Percentiles rank a stretch among this genome's conserved stretches.
Evolutionary conservation across 2,797 vertebrate species (phyloP).

Genomic region (Crocidura indochinensis): DNA sequence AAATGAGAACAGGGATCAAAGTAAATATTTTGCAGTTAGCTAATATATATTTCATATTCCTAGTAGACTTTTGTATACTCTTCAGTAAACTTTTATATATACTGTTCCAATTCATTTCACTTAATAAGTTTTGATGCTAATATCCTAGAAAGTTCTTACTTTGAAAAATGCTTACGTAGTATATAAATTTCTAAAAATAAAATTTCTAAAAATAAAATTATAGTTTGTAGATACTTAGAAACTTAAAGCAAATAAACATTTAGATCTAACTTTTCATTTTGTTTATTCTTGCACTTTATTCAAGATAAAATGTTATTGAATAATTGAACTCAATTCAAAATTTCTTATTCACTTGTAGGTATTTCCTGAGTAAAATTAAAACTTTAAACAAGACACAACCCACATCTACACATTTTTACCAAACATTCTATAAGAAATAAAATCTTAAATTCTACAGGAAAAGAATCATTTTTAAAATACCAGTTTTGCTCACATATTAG

Average conservation of each 20-base stretch:
- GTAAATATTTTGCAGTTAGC: constrained; percentile 21
- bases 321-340: neutral
- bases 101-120: constrained; percentile 27
- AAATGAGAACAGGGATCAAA: constrained; percentile 62
- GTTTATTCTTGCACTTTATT: neutral
- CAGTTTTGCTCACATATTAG: constrained; percentile 31
- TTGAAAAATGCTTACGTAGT: neutral
- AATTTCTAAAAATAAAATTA: constrained; percentile 49
- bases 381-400: constrained; percentile 50
- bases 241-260: constrained; percentile 35
- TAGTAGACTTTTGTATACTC: too few species aligned
- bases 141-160: constrained; percentile 29
- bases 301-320: too few species aligned
- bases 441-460: neutral
- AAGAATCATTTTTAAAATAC: constrained; percentile 52
- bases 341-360: constrained; percentile 51
- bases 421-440: constrained; percentile 33
- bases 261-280: constrained; percentile 44
- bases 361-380: constrained; percentile 62
- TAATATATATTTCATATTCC: too few species aligned
- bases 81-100: constrained; percentile 47
- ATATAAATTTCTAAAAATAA: constrained; percentile 41
- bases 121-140: constrained; percentile 36
- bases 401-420: neutral
- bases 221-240: neutral